These are phyloP conservation scores for Sebastes schlegelii DNA, from an alignment of 2,113 vertebrate genomes.

Conservation along the genomic window DNA sequence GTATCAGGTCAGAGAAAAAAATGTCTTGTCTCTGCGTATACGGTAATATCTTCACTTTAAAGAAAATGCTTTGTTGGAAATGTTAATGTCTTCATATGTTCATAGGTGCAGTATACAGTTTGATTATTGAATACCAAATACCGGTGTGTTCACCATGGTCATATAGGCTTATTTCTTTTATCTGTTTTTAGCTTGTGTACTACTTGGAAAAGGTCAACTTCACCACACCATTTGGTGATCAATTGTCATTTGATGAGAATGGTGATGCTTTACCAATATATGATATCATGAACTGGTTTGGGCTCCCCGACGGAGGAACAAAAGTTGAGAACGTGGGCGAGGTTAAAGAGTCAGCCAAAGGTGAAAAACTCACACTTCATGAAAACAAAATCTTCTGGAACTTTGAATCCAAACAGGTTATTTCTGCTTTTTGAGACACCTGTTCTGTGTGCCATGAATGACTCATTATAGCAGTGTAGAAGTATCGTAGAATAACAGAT, in stretches of 20 bases:
- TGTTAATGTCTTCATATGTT: neutral
- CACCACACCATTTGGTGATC: slow-evolving; percentile 78
- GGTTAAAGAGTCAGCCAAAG: slow-evolving; percentile 64
- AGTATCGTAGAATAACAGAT: neutral
- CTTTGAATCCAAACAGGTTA: slow-evolving; percentile 56
- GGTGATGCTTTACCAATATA: slow-evolving; percentile 81
- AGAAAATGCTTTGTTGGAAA: neutral
- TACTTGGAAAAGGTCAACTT: slow-evolving; percentile 79
- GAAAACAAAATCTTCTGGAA: slow-evolving; percentile 79
- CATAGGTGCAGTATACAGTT: neutral
- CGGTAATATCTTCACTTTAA: neutral
- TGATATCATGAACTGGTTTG: slow-evolving; percentile 82
- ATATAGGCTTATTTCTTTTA: neutral
- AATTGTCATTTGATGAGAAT: slow-evolving; percentile 79
- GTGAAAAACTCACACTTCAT: slow-evolving; percentile 70
- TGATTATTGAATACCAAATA: neutral
- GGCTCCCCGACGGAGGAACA: slow-evolving; percentile 61
- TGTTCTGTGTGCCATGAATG: neutral
- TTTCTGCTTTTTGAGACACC: neutral
- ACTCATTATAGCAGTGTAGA: neutral
- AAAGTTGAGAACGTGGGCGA: slow-evolving; percentile 71
- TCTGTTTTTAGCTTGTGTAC: slow-evolving; percentile 65
- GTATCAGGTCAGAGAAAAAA: neutral
- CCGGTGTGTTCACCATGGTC: neutral
- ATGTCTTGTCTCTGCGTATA: neutral